These are phyloP conservation scores for Drosophila austrosaltans DNA, from an alignment of 2,888 invertebrate genomes.

Conservation along the genomic window DNA sequence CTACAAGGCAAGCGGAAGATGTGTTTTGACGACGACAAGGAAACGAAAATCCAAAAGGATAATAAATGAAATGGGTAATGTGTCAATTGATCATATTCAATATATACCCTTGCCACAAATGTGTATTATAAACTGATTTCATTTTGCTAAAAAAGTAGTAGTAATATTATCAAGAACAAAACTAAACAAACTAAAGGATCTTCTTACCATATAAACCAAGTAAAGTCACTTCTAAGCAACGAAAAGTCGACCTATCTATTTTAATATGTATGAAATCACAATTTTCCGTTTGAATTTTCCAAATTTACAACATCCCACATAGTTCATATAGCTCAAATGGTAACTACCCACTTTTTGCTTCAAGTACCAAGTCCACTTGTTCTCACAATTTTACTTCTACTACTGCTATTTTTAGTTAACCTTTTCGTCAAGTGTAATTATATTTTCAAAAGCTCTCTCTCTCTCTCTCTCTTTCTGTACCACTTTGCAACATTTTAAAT, in stretches of 20 bases:
- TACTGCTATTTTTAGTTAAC: neutral
- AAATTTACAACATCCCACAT: no score
- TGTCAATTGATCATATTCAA: neutral
- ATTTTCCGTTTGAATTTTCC: no score
- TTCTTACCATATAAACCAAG: no score
- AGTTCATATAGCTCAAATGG: no score
- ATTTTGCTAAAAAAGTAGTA: no score
- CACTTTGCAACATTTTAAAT: slow-evolving; percentile 39
- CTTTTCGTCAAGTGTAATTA: slow-evolving; percentile 30
- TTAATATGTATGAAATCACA: no score
- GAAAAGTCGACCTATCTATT: no score
- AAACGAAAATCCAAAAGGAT: neutral
- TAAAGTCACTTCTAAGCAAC: no score
- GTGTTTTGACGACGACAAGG: neutral
- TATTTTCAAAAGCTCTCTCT: slow-evolving; percentile 38
- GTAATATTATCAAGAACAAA: no score
- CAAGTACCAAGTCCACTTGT: neutral
- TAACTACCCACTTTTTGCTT: neutral
- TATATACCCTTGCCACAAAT: no score
- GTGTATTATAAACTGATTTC: no score
- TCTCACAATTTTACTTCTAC: neutral
- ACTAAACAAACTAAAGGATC: no score
- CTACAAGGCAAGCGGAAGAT: neutral
- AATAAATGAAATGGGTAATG: neutral
- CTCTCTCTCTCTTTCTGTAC: slow-evolving; percentile 41